These are phyloP conservation scores for Pogonus chalceus DNA, from an alignment of 1,140 invertebrate genomes.

Conservation along the genomic window DNA sequence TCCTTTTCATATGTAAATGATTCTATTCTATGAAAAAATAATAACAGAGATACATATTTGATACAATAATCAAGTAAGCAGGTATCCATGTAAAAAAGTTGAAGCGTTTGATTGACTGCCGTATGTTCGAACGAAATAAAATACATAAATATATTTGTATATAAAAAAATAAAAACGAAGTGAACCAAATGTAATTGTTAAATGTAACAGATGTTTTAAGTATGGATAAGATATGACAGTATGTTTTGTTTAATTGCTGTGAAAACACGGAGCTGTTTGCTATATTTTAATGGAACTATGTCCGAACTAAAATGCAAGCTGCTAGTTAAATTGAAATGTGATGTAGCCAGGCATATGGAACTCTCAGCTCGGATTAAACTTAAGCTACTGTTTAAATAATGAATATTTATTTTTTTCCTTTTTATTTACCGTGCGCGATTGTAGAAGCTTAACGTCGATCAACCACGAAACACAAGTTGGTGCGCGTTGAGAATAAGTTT, in stretches of 20 bases:
- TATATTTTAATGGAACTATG: constrained; percentile 1
- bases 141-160: no score
- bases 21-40: no score
- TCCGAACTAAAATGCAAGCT: neutral
- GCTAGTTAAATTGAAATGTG: neutral
- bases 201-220: constrained; percentile 1
- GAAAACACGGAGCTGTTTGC: constrained; percentile 1
- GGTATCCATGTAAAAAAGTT: no score
- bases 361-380: constrained; percentile 1
- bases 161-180: neutral
- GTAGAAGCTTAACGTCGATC: neutral
- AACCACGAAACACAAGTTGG: no score
- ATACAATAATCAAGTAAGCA: no score
- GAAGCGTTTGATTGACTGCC: neutral
- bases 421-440: neutral
- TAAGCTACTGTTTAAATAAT: constrained; percentile 6
- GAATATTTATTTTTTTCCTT: constrained; percentile 3
- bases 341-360: neutral
- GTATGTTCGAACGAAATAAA: neutral
- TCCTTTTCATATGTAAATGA: neutral
- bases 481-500: no score
- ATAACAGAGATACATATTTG: no score
- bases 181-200: constrained; percentile 4
- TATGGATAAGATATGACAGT: constrained; percentile 4
- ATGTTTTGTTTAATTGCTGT: constrained; percentile 2